A percentile compares a stretch with the other conserved stretches of the same genome.
These are phyloP conservation scores for Chymomyza amoena DNA, from an alignment of 2,888 invertebrate genomes.

Conservation along the genomic window DNA sequence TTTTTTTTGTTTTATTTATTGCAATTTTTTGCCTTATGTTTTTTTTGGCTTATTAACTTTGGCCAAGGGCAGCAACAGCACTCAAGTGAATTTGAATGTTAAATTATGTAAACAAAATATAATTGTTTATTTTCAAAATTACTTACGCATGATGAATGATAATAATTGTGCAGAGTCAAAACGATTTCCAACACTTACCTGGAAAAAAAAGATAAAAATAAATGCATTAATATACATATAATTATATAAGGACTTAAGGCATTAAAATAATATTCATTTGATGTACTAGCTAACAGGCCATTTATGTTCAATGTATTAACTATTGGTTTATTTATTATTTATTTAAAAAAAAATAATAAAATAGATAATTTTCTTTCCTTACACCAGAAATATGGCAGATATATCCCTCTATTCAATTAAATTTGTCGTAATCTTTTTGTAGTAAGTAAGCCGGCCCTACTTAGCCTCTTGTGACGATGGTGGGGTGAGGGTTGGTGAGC, in stretches of 20 bases:
- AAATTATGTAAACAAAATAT: not conserved
- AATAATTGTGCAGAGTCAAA: not conserved
- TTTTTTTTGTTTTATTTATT: not conserved
- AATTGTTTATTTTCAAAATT: not conserved
- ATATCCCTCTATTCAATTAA: no score
- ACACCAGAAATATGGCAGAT: no score
- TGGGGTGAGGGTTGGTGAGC: no score
- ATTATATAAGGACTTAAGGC: constrained; percentile 18
- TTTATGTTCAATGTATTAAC: no score
- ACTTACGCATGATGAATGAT: not conserved
- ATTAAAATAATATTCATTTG: not conserved
- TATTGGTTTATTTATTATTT: no score
- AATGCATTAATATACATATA: constrained; percentile 10
- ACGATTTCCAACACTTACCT: constrained; percentile 57
- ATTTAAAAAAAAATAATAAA: no score
- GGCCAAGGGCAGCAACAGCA: not conserved
- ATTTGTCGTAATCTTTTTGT: no score
- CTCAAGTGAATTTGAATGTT: not conserved
- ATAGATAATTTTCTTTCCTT: no score
- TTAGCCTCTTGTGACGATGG: no score
- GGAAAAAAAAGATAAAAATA: constrained; percentile 29
- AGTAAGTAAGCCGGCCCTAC: no score
- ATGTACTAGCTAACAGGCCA: no score
- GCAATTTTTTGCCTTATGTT: not conserved
- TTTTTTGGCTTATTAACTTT: not conserved